phyloP scores from a whole-genome alignment of 1,140 invertebrate species.

The Platorchestia sp. region DNA sequence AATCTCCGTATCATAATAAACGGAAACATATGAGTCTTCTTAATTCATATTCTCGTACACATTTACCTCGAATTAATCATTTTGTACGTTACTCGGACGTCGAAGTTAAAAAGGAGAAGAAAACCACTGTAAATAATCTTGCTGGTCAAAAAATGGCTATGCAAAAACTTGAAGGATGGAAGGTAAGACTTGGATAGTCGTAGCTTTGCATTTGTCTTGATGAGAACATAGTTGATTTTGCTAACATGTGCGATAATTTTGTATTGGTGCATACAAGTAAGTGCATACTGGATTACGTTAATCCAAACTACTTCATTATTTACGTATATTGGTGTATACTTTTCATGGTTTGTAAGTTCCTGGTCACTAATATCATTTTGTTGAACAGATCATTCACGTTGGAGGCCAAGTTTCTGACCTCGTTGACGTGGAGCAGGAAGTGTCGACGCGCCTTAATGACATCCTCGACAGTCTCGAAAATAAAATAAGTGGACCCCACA shows the following conservation, averaged over 20 bases:
- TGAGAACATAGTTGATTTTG: no score
- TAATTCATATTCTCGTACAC: slow-evolving; percentile 74
- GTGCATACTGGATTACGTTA: no score
- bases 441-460: slow-evolving; percentile 77
- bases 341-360: neutral
- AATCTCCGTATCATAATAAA: slow-evolving; percentile 17
- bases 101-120: slow-evolving; percentile 85
- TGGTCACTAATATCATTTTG: neutral
- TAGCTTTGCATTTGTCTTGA: neutral
- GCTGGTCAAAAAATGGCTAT: slow-evolving; percentile 89
- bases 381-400: slow-evolving; percentile 79
- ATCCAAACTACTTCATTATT: no score
- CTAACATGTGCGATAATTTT: no score
- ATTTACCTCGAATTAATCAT: slow-evolving; percentile 81
- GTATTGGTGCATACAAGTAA: no score
- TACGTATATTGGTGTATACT: no score
- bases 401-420: slow-evolving; percentile 93
- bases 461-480: slow-evolving; percentile 80
- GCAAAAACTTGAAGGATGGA: slow-evolving; percentile 95
- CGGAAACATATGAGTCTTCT: slow-evolving; percentile 73
- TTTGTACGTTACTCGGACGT: slow-evolving; percentile 91
- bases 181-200: slow-evolving; percentile 76
- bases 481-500: slow-evolving; percentile 63
- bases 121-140: slow-evolving; percentile 87
- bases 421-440: slow-evolving; percentile 79